phyloP scores from a whole-genome alignment of 1,140 invertebrate species.

The Stenopsyche tienmushanensis region DNA sequence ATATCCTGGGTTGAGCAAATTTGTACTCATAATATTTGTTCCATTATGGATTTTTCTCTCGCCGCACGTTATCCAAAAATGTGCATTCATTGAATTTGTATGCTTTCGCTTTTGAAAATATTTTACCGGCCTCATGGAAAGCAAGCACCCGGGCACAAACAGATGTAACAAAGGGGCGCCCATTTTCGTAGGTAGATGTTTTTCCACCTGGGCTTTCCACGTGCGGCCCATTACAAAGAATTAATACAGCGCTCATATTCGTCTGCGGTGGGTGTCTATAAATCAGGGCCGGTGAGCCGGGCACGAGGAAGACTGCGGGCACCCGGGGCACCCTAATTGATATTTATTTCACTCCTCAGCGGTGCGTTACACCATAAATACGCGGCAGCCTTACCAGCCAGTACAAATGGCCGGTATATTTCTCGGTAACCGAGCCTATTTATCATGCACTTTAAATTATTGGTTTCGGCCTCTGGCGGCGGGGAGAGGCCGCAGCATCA shows the following conservation, averaged over 20 bases:
- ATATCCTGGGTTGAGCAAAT: no score
- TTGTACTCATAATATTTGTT: no score
- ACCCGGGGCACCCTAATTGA: conserved; percentile 18
- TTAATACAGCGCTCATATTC: conserved; percentile 21
- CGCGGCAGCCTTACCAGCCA: neutral
- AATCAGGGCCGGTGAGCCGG: conserved; percentile 17
- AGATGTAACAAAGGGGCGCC: no score
- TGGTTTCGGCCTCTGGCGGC: neutral
- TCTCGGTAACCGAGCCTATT: conserved; percentile 27
- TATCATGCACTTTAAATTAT: conserved; percentile 29
- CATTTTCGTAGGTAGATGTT: no score
- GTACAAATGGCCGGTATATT: conserved; percentile 27
- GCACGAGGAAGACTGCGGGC: neutral
- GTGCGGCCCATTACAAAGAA: conserved; percentile 13
- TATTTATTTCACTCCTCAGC: conserved; percentile 21
- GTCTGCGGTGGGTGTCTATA: conserved; percentile 10
- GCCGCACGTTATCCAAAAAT: no score
- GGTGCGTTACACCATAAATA: no score
- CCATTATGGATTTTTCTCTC: no score
- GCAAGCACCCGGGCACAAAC: no score
- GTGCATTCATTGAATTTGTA: no score
- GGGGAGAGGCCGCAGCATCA: neutral
- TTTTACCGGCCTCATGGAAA: no score
- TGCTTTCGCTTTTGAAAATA: no score
- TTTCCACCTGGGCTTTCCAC: conserved; percentile 6